Conservation (phyloP, 2,888 invertebrate species). For the Pachydiplax longipennis region DNA sequence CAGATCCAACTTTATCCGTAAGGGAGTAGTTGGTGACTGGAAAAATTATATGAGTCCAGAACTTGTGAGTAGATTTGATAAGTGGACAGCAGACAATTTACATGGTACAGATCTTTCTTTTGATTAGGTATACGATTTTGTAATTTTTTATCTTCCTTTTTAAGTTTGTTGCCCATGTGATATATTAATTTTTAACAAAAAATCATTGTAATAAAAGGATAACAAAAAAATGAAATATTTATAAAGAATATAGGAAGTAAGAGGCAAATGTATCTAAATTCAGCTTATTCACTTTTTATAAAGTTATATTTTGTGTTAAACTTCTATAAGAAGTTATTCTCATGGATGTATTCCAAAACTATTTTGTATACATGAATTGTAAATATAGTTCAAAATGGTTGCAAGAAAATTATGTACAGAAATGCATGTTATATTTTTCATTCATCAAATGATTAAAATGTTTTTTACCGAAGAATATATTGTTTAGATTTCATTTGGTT, state of each 20-base stretch:
- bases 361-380: background rate
- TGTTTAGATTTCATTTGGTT: too few species aligned
- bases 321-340: background rate
- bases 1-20: slow-evolving; percentile 70
- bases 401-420: background rate
- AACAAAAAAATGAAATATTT: background rate
- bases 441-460: background rate
- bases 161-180: too few species aligned
- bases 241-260: background rate
- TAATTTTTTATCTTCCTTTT: too few species aligned
- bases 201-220: background rate
- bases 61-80: slow-evolving; percentile 74
- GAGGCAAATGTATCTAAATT: background rate
- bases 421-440: background rate
- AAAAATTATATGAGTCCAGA: slow-evolving; percentile 78
- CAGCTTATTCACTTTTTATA: background rate
- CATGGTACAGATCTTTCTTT: slow-evolving; percentile 70
- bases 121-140: background rate
- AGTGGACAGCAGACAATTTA: slow-evolving; percentile 71
- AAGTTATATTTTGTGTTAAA: background rate
- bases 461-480: background rate
- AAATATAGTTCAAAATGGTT: background rate
- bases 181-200: background rate
- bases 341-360: background rate
- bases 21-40: slow-evolving; percentile 83